phyloP scores from a whole-genome alignment of 2,888 invertebrate species.

The Synanthedon myopaeformis region DNA sequence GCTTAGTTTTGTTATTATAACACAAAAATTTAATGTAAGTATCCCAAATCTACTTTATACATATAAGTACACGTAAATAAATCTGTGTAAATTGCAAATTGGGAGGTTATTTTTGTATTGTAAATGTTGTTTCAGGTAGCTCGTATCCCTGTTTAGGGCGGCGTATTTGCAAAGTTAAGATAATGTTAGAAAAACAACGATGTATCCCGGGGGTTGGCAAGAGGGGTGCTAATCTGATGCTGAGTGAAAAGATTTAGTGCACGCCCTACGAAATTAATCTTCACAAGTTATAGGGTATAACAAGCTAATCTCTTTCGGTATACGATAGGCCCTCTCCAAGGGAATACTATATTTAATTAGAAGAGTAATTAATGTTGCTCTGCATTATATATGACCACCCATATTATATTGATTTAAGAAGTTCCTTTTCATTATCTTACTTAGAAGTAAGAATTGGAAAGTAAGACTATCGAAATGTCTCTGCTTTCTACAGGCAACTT shows the following conservation, averaged over 20 bases:
- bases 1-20: too few relatives aligned
- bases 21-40: too few relatives aligned
- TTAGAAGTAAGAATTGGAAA: too few relatives aligned
- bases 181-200: slow-evolving; percentile 58
- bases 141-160: slow-evolving; percentile 18
- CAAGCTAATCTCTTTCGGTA: slow-evolving; percentile 10
- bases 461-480: too few relatives aligned
- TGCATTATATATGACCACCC: neutral
- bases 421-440: too few relatives aligned
- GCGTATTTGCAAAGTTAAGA: slow-evolving; percentile 41
- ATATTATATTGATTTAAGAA: too few relatives aligned
- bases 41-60: too few relatives aligned
- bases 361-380: slow-evolving; percentile 2
- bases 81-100: neutral
- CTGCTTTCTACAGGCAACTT: too few relatives aligned
- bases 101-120: neutral
- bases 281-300: slow-evolving; percentile 15
- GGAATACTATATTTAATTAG: slow-evolving; percentile 12
- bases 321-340: slow-evolving; percentile 5
- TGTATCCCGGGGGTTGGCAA: slow-evolving; percentile 35
- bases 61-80: neutral
- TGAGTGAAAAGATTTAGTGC: slow-evolving; percentile 58
- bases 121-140: slow-evolving; percentile 31
- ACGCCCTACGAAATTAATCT: slow-evolving; percentile 44
- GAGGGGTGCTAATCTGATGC: slow-evolving; percentile 51